phyloP scores from a whole-genome alignment of 2,113 vertebrate species.

The Sula dactylatra region DNA sequence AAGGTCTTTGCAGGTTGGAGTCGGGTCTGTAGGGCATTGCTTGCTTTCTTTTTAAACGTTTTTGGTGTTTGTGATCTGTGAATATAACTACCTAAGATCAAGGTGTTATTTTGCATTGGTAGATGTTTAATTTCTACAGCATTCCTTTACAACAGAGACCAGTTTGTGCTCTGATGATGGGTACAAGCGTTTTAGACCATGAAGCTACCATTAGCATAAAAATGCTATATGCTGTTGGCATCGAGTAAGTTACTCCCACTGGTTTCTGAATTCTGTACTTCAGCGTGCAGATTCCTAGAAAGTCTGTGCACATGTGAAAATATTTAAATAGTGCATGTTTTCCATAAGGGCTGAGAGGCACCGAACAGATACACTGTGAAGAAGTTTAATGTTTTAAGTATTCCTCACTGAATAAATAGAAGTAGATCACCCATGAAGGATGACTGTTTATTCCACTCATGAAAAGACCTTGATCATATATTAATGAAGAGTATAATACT shows the following conservation, averaged over 20 bases:
- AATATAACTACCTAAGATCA: background rate
- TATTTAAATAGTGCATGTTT: background rate
- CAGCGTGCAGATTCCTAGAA: background rate
- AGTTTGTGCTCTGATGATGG: background rate
- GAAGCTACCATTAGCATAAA: background rate
- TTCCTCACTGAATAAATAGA: slow-evolving; percentile 24
- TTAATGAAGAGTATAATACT: slow-evolving; percentile 47
- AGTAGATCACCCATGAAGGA: slow-evolving; percentile 58
- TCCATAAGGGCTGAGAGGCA: background rate
- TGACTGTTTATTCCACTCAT: slow-evolving; percentile 11
- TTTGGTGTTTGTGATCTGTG: background rate
- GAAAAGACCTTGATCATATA: slow-evolving; percentile 53
- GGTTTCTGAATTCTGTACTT: background rate
- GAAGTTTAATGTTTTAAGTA: slow-evolving; percentile 25
- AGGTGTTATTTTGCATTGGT: background rate
- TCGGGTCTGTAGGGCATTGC: background rate
- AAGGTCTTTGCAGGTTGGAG: background rate
- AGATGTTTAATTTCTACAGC: background rate
- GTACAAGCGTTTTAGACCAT: background rate
- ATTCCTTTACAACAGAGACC: background rate
- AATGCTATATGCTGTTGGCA: background rate
- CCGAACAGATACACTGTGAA: background rate
- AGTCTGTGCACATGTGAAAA: background rate
- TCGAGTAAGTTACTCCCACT: background rate
- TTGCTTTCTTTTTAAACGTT: background rate